Percentiles rank a stretch among this genome's conserved stretches.
phyloP scores from a whole-genome alignment of 2,797 vertebrate genomes.

The Lemur catta region DNA sequence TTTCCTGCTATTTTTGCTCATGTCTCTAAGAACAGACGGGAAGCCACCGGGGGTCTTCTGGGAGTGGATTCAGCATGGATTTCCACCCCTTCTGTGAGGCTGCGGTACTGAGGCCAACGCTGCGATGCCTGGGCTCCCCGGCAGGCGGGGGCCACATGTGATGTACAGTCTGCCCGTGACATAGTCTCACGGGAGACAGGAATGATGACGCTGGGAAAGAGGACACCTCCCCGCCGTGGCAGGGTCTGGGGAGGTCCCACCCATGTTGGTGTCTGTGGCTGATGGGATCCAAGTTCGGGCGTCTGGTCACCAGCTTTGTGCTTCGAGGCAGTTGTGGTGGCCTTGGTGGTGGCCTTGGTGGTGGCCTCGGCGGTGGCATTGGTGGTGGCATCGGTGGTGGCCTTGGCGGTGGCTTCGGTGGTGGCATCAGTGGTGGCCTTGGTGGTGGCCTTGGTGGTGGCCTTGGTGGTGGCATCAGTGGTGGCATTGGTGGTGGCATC shows the following conservation, averaged over 20 bases:
- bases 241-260: too few species aligned
- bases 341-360: too few species aligned
- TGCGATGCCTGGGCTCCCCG: neutral
- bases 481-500: too few species aligned
- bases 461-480: accelerated
- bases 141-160: neutral
- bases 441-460: too few species aligned
- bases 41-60: neutral
- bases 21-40: neutral
- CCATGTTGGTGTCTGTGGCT: neutral
- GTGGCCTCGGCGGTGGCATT: too few species aligned
- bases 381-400: too few species aligned
- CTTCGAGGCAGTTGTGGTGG: neutral
- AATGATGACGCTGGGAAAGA: too few species aligned
- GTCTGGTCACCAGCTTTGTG: neutral
- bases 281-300: accelerated
- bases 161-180: neutral
- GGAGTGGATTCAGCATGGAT: too few species aligned
- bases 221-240: neutral
- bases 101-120: neutral
- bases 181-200: neutral
- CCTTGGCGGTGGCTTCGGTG: accelerated
- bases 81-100: neutral
- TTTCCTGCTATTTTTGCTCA: neutral
- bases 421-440: too few species aligned